These are phyloP conservation scores for Drosophila setifemur DNA, from an alignment of 1,140 invertebrate species.

Conservation along the genomic window DNA sequence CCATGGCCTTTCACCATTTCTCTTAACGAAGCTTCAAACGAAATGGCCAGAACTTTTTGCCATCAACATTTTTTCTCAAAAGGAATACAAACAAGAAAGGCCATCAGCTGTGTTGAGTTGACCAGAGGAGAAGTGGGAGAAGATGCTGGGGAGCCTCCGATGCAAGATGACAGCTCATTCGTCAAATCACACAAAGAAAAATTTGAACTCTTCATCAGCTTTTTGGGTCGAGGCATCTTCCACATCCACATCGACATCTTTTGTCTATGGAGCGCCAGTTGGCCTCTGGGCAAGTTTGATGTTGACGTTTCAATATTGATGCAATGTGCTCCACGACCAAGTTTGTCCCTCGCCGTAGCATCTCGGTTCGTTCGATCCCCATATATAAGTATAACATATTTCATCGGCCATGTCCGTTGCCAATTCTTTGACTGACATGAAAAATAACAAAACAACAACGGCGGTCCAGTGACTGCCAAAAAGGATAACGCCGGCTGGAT, in stretches of 20 bases:
- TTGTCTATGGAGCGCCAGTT: slow-evolving; percentile 54
- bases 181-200: slow-evolving; percentile 80
- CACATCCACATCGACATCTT: background rate
- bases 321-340: slow-evolving; percentile 64
- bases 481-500: slow-evolving; percentile 46
- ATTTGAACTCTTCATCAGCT: slow-evolving; percentile 79
- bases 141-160: slow-evolving; percentile 50
- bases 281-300: slow-evolving; percentile 74
- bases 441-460: slow-evolving; percentile 79
- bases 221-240: slow-evolving; percentile 53
- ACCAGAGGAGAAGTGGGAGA: slow-evolving; percentile 26
- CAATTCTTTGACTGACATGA: slow-evolving; percentile 79
- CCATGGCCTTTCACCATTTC: slow-evolving; percentile 36
- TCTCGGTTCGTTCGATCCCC: slow-evolving; percentile 5
- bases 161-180: slow-evolving; percentile 80
- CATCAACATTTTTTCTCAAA: slow-evolving; percentile 22
- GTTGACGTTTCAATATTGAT: slow-evolving; percentile 81
- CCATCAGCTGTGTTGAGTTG: slow-evolving; percentile 50
- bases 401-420: slow-evolving; percentile 73
- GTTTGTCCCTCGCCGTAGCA: slow-evolving; percentile 25
- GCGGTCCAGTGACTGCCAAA: slow-evolving; percentile 70
- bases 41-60: slow-evolving; percentile 66
- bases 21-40: slow-evolving; percentile 63
- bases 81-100: slow-evolving; percentile 58
- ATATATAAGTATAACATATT: slow-evolving; percentile 59